These are phyloP conservation scores for Cantharis nigra DNA, from an alignment of 2,888 invertebrate genomes.

Conservation along the genomic window DNA sequence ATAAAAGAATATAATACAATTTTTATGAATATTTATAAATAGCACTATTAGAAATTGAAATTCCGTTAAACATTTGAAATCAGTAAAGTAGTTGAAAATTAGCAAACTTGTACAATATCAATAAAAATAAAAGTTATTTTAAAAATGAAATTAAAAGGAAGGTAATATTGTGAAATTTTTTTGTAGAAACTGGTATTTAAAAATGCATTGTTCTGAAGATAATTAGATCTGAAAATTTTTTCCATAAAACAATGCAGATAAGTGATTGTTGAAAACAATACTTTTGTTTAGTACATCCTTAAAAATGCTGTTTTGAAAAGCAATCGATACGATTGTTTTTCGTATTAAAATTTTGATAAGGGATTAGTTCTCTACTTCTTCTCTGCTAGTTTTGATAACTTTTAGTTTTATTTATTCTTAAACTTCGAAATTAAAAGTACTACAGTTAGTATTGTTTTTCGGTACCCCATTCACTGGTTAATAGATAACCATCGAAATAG, in stretches of 20 bases:
- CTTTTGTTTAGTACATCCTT: slow-evolving; percentile 1
- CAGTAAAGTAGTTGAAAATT: neutral
- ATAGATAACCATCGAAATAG: neutral
- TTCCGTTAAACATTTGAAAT: neutral
- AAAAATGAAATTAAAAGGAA: slow-evolving; percentile 11
- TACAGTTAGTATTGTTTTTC: neutral
- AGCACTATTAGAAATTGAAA: neutral
- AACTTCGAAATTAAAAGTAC: too few relatives aligned
- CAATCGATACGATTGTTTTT: neutral
- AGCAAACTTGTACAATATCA: neutral
- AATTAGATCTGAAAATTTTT: slow-evolving; percentile 12
- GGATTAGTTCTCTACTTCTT: too few relatives aligned
- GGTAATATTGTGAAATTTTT: slow-evolving; percentile 15
- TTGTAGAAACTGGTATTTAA: slow-evolving; percentile 10
- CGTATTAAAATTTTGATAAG: neutral
- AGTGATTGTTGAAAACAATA: slow-evolving; percentile 19
- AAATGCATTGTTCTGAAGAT: slow-evolving; percentile 14
- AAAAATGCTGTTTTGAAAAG: neutral
- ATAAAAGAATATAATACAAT: neutral
- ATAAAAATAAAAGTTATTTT: slow-evolving; percentile 8
- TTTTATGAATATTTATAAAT: neutral
- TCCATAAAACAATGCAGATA: slow-evolving; percentile 6
- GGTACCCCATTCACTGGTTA: neutral
- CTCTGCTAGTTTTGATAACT: too few relatives aligned
- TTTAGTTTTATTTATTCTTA: too few relatives aligned